Base-by-base conservation (phyloP, 1,140 invertebrate species). In the Nasonia vitripennis region DNA sequence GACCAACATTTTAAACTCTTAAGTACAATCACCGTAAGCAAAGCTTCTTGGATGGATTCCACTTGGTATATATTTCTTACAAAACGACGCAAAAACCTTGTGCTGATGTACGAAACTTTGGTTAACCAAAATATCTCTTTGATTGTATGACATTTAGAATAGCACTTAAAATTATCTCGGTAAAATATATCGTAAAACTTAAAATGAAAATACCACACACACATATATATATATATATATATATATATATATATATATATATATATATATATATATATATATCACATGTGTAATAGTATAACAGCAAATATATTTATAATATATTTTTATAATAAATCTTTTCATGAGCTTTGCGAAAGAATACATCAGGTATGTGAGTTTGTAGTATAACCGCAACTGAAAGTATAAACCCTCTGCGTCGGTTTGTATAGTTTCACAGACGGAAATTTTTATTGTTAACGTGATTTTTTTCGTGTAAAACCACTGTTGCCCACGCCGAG, bases 11-110 rank as follows among this genome's bases (percentile, higher is more conserved):
- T 74, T 90, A 89, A 88, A 89, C 87, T 84, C 89, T 92, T 91
- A 92, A 92, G 89, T 92, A 91, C 91, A 92, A 92, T 92, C 90
- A 92, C 89, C 92, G 90, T 92, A 91, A 93, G 91, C 91, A 90
- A 92, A 92, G 90, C 91, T 91, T 91, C 87, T 67, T 92, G 91
- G 91, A 92, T 93, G 91, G 91, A 93, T 91, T 92, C 89, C 86
- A 90, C 89, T 90, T 92, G 89, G 87, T 89, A 89, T 87, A 71
- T 85, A 88, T 67, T 88, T 78, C 87, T 84, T 82, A 82, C 88
- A 88, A 87, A 89, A 51, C 85, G 87, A 87, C 85, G 87, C 87
- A 89, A 88, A 88, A 83, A 87, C 83, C 86, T 87, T 86, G 84
- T 81, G 75, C 75, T 73, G 74, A 84, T 37, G 34, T 78, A 78